A percentile compares a stretch with the other conserved stretches of the same genome.
Evolutionary conservation across 2,113 vertebrate genomes (phyloP).

Genomic region (Gymnobelideus leadbeateri): DNA sequence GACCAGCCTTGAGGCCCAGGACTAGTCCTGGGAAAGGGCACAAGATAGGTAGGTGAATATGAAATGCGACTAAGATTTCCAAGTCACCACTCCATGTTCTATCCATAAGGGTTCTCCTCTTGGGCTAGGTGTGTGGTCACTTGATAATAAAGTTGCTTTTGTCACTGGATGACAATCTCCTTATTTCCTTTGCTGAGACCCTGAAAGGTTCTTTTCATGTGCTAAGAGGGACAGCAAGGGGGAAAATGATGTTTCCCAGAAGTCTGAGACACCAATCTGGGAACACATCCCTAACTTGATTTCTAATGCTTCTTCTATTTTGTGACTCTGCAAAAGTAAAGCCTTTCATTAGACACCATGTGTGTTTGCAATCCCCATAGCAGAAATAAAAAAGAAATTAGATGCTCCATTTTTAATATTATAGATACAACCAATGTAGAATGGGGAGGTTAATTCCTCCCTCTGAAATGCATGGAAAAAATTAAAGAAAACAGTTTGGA

Average conservation of each 20-base stretch:
- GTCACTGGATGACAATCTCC: not conserved
- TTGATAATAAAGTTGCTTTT: not conserved
- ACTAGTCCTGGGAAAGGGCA: too few relatives aligned
- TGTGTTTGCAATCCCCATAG: constrained; percentile 75
- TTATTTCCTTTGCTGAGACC: constrained; percentile 14
- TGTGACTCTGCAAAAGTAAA: constrained; percentile 62
- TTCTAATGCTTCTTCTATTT: constrained; percentile 65
- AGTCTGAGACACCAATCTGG: constrained; percentile 38
- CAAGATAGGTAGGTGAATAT: too few relatives aligned
- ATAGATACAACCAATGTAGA: constrained; percentile 58
- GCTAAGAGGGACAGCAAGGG: not conserved
- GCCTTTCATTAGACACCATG: constrained; percentile 74
- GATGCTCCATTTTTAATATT: constrained; percentile 80
- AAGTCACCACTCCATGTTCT: too few relatives aligned
- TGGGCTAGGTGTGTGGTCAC: not conserved
- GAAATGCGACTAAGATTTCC: not conserved
- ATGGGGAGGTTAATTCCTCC: constrained; percentile 72
- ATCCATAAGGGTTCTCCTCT: not conserved
- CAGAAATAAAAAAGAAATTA: constrained; percentile 79
- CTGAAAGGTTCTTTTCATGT: constrained; percentile 43
- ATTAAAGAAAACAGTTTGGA: constrained; percentile 73
- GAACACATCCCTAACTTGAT: constrained; percentile 6
- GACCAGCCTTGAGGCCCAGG: not conserved
- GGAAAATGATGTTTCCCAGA: not conserved
- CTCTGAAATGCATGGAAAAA: constrained; percentile 62